A percentile compares a stretch with the other conserved stretches of the same genome.
Evolutionary conservation across 2,888 invertebrate species (phyloP).

Genomic region (Zaprionus obscuricornis): DNA sequence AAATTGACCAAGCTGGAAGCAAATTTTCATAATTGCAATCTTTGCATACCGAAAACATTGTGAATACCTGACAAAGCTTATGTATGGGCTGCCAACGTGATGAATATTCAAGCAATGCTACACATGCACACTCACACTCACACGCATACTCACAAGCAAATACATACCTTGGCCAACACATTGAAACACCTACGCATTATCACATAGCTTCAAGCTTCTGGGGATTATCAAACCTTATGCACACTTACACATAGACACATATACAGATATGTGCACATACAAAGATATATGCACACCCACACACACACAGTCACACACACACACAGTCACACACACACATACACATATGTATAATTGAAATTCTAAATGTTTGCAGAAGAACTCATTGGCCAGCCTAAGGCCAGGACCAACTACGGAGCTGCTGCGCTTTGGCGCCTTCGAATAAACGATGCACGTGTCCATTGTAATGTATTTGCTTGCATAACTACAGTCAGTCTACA

Average conservation of each 20-base stretch:
- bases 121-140: slow-evolving; percentile 4
- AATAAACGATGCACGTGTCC: slow-evolving; percentile 32
- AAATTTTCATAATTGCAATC: no score
- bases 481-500: slow-evolving; percentile 22
- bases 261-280: no score
- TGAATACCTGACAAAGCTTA: no score
- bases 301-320: background rate
- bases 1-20: no score
- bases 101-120: no score
- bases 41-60: no score
- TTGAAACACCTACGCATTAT: no score
- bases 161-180: slow-evolving; percentile 5
- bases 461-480: background rate
- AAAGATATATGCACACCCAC: background rate
- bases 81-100: no score
- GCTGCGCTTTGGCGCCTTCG: slow-evolving; percentile 71
- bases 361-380: slow-evolving; percentile 72
- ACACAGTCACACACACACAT: background rate
- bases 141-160: background rate
- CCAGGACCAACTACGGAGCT: slow-evolving; percentile 62
- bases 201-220: no score
- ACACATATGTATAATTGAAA: slow-evolving; percentile 48
- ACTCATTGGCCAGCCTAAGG: slow-evolving; percentile 64
- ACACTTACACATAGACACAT: no score
- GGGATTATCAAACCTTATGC: slow-evolving; percentile 11